phyloP scores from a whole-genome alignment of 2,113 vertebrate genomes.

The Arvicanthis niloticus region DNA sequence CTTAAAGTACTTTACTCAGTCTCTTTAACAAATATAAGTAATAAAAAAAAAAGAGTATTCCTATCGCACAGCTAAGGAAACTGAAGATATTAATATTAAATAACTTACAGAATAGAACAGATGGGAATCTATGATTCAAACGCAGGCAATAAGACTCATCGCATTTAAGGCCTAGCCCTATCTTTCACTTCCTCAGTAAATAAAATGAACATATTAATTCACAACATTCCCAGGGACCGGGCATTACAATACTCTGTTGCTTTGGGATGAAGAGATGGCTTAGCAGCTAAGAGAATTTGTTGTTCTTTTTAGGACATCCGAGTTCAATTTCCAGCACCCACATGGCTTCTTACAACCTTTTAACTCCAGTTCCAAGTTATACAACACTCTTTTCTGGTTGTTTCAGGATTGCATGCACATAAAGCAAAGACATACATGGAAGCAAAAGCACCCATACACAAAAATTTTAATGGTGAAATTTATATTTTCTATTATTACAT shows the following conservation, averaged over 20 bases:
- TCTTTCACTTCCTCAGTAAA: neutral
- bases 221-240: neutral
- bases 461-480: neutral
- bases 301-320: neutral
- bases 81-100: neutral
- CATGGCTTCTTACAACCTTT: neutral
- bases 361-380: neutral
- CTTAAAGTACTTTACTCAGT: neutral
- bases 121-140: constrained; percentile 1
- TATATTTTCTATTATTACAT: neutral
- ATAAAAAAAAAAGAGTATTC: constrained; percentile 17
- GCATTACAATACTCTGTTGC: neutral
- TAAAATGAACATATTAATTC: neutral
- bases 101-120: neutral
- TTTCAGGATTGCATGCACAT: neutral
- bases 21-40: neutral
- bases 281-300: neutral
- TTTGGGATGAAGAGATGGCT: neutral
- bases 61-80: constrained; percentile 39
- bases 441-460: neutral
- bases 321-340: neutral
- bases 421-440: neutral
- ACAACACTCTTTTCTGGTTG: neutral
- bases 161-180: neutral
- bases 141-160: neutral